A percentile compares a stretch with the other conserved stretches of the same genome.
Conservation (phyloP, 53 echinoderm and acorn worm species). For the Luidia sarsii region DNA sequence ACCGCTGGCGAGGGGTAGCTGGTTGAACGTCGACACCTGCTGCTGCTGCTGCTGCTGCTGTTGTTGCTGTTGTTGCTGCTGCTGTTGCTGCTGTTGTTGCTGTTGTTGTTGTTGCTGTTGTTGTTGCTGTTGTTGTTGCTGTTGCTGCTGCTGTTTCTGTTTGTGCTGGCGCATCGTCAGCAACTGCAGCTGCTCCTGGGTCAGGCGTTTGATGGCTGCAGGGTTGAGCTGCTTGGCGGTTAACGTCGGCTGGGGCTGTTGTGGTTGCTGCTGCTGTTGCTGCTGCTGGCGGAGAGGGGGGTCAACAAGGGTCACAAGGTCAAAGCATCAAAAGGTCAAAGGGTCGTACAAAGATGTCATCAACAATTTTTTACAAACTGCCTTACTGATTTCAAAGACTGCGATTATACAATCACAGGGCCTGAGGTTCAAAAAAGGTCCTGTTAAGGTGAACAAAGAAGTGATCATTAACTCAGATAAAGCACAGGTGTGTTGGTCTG, state of each 20-base stretch:
- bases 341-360: too few relatives aligned
- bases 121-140: slow-evolving; percentile 53
- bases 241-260: slow-evolving; percentile 15
- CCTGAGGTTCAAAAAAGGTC: too few relatives aligned
- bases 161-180: slow-evolving; percentile 52
- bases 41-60: slow-evolving; percentile 71
- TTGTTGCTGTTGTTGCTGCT: slow-evolving; percentile 69
- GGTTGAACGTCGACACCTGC: slow-evolving; percentile 21
- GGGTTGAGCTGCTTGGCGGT: slow-evolving; percentile 5
- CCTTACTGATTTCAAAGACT: too few relatives aligned
- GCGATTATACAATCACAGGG: too few relatives aligned
- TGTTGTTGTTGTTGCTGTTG: slow-evolving; percentile 12
- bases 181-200: slow-evolving; percentile 30
- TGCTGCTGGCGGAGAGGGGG: neutral
- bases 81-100: slow-evolving; percentile 51
- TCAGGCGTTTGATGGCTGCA: neutral
- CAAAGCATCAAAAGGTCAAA: too few relatives aligned
- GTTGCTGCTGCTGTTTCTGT: slow-evolving; percentile 76
- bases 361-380: too few relatives aligned
- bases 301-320: too few relatives aligned
- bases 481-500: too few relatives aligned
- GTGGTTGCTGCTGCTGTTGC: slow-evolving; percentile 63
- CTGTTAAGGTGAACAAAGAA: too few relatives aligned
- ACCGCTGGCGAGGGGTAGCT: neutral
- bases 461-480: too few relatives aligned